These are phyloP conservation scores for Apogon hyalosoma DNA, from an alignment of 2,797 vertebrate species.

Conservation along the genomic window DNA sequence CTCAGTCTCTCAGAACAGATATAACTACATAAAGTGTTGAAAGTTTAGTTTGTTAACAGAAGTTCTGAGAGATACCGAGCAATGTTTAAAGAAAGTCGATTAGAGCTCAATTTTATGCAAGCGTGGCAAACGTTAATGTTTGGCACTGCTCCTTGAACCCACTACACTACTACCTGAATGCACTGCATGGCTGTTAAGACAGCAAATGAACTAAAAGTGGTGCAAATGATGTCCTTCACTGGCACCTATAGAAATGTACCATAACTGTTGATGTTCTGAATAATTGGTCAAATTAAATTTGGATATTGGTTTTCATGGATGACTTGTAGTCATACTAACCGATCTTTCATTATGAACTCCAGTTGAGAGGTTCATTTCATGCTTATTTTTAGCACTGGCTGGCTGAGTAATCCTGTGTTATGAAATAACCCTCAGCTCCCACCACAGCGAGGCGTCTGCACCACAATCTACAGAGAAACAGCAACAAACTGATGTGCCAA, in stretches of 20 bases:
- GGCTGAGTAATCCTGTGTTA: slow-evolving; percentile 77
- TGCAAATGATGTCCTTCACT: slow-evolving; percentile 50
- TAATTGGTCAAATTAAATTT: slow-evolving; percentile 75
- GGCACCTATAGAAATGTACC: slow-evolving; percentile 46
- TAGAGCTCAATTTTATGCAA: slow-evolving; percentile 15
- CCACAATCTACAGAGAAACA: slow-evolving; percentile 66
- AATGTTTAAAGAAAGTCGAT: slow-evolving; percentile 17
- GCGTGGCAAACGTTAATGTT: slow-evolving; percentile 2
- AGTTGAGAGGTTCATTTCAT: slow-evolving; percentile 78
- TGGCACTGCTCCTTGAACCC: slow-evolving; percentile 1
- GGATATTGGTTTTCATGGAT: slow-evolving; percentile 72
- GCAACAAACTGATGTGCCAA: slow-evolving; percentile 56
- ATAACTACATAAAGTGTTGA: background rate
- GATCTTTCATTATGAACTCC: slow-evolving; percentile 74
- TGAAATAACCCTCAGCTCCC: slow-evolving; percentile 75
- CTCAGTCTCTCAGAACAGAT: background rate
- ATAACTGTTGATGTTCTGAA: slow-evolving; percentile 59
- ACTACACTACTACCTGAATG: background rate
- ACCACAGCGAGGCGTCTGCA: slow-evolving; percentile 71
- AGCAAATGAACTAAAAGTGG: slow-evolving; percentile 34
- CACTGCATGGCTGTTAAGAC: slow-evolving; percentile 12
- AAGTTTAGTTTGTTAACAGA: background rate
- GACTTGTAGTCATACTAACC: slow-evolving; percentile 66
- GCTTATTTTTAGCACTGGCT: slow-evolving; percentile 76
- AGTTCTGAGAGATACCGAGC: background rate